These are phyloP conservation scores for Campoplex capitator DNA, from an alignment of 2,888 invertebrate genomes.

Conservation along the genomic window DNA sequence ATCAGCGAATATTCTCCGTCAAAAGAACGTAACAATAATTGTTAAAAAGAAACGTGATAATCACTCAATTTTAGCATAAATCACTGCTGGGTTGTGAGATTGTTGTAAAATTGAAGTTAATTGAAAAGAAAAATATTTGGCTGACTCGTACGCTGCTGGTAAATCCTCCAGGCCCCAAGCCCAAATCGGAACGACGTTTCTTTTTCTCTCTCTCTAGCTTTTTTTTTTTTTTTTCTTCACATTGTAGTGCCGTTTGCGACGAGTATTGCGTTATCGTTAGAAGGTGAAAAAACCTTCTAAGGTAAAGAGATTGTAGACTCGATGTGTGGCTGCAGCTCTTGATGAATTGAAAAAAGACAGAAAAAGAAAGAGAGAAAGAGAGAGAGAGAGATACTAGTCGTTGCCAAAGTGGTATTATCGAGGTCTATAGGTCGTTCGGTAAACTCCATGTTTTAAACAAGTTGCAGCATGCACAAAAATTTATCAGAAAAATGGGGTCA, in stretches of 20 bases:
- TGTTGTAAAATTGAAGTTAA: background rate
- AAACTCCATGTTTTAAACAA: conserved; percentile 49
- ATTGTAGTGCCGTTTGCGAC: conserved; percentile 53
- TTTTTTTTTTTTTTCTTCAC: conserved; percentile 15
- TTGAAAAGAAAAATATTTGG: conserved; percentile 18
- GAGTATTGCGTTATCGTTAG: conserved; percentile 64
- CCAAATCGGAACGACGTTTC: conserved; percentile 55
- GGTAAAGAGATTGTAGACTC: conserved; percentile 69
- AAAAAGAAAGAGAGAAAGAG: conserved; percentile 38
- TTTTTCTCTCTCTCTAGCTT: conserved; percentile 15
- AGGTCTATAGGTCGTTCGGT: conserved; percentile 66
- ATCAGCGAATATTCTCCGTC: background rate
- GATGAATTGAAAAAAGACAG: conserved; percentile 42
- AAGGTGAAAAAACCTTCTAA: conserved; percentile 70
- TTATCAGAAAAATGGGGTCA: background rate
- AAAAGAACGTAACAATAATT: background rate
- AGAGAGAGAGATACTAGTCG: conserved; percentile 57
- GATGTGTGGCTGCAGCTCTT: conserved; percentile 38
- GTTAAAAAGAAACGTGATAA: background rate
- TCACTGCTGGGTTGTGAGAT: background rate
- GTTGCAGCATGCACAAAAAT: conserved; percentile 33
- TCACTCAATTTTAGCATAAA: background rate
- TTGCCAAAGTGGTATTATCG: conserved; percentile 68
- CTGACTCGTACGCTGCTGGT: background rate
- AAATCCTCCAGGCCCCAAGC: conserved; percentile 33